These are phyloP conservation scores for Lathamus discolor DNA, from an alignment of 2,113 vertebrate genomes.

Conservation along the genomic window DNA sequence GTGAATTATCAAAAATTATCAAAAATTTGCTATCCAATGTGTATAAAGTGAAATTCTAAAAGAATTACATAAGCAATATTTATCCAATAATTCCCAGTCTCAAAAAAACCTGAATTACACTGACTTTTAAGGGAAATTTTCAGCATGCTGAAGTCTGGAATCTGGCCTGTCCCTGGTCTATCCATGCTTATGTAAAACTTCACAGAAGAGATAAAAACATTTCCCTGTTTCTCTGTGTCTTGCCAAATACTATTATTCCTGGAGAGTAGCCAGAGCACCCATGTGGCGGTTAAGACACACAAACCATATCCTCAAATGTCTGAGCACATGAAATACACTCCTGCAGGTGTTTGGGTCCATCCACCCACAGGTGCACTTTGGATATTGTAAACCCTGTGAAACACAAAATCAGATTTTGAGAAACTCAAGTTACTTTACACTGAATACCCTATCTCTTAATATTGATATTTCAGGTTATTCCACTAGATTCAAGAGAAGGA, in stretches of 20 bases:
- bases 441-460: neutral
- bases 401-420: neutral
- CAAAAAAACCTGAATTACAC: neutral
- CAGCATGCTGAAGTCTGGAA: neutral
- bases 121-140: neutral
- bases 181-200: neutral
- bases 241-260: slow-evolving; percentile 6
- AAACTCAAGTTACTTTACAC: neutral
- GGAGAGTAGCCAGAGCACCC: slow-evolving; percentile 7
- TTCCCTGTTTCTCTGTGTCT: neutral
- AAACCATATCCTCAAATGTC: slow-evolving; percentile 35
- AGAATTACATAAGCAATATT: neutral
- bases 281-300: neutral
- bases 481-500: neutral
- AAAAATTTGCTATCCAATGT: neutral
- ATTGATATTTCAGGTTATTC: neutral
- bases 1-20: neutral
- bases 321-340: neutral
- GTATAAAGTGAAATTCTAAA: neutral
- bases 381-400: neutral
- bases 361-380: neutral
- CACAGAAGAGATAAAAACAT: neutral
- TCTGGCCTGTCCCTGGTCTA: neutral
- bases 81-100: neutral
- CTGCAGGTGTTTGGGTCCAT: neutral